Percentiles rank a stretch among this genome's conserved stretches.
Evolutionary conservation across 2,888 invertebrate species (phyloP).

Genomic region (Phrixothrix hirtus): DNA sequence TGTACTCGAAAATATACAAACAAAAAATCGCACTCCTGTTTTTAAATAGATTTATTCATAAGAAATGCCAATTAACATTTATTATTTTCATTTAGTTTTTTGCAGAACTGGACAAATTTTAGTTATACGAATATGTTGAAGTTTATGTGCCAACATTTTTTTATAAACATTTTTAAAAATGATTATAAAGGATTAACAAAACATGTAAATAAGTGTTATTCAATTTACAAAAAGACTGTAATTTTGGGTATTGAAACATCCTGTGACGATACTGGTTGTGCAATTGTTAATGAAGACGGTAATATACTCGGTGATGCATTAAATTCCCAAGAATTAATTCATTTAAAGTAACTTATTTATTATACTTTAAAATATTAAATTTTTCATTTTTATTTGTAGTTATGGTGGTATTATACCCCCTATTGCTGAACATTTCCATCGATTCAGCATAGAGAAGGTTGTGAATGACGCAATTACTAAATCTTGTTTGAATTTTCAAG

Average conservation of each 20-base stretch:
- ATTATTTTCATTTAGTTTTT: too few relatives aligned
- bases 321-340: conserved; percentile 77
- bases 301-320: conserved; percentile 78
- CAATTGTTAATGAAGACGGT: conserved; percentile 75
- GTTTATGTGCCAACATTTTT: too few relatives aligned
- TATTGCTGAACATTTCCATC: conserved; percentile 80
- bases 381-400: conserved; percentile 49
- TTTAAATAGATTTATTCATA: too few relatives aligned
- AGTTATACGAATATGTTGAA: neutral
- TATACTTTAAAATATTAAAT: too few relatives aligned
- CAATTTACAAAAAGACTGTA: conserved; percentile 23
- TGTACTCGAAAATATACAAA: too few relatives aligned
- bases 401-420: conserved; percentile 90
- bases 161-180: too few relatives aligned
- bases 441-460: conserved; percentile 73
- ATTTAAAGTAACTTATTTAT: conserved; percentile 76
- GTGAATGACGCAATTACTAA: conserved; percentile 68
- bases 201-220: neutral
- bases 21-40: too few relatives aligned
- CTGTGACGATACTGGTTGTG: conserved; percentile 96
- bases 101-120: too few relatives aligned
- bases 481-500: conserved; percentile 63
- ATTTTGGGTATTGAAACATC: conserved; percentile 96
- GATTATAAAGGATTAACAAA: neutral
- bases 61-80: too few relatives aligned